Conservation (phyloP, 2,888 invertebrate genomes). For the Drosophila neotestacea region DNA sequence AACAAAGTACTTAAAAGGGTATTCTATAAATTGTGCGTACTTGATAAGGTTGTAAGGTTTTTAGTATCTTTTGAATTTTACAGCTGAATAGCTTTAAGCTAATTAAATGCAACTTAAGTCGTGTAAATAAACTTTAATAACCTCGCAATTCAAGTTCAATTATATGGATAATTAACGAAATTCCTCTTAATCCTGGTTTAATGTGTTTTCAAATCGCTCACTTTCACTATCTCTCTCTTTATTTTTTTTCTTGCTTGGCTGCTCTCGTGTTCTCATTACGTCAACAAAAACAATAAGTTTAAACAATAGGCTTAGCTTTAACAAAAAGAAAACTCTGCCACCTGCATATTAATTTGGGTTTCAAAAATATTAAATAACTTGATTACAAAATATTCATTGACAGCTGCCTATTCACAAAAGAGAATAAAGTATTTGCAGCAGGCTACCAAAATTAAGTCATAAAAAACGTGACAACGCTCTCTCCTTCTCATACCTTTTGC, state of each 20-base stretch:
- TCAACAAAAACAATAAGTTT: constrained; percentile 11
- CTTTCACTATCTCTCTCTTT: not conserved
- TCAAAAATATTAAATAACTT: constrained; percentile 5
- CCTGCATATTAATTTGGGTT: constrained; percentile 27
- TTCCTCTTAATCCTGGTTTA: not conserved
- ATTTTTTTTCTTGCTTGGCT: not conserved
- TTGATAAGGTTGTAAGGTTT: constrained; percentile 20
- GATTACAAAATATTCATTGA: constrained; percentile 20
- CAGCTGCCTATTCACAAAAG: constrained; percentile 12
- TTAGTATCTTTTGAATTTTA: not conserved
- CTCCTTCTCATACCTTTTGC: not conserved
- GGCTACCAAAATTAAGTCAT: constrained; percentile 2
- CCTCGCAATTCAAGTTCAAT: constrained; percentile 13
- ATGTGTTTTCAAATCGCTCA: not conserved
- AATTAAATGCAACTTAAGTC: not conserved
- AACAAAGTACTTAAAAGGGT: constrained; percentile 40
- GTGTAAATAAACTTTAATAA: constrained; percentile 15
- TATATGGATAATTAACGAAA: constrained; percentile 3
- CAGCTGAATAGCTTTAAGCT: not conserved
- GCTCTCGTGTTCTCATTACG: not conserved
- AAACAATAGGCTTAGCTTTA: not conserved
- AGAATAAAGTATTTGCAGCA: constrained; percentile 1
- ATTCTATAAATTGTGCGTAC: constrained; percentile 46
- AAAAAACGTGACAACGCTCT: constrained; percentile 20
- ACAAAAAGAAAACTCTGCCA: constrained; percentile 18